Evolutionary conservation across 1,140 invertebrate genomes (phyloP), one percentile per base, ranked within the genome.

Genomic region (Brachionus calyciflorus): DNA sequence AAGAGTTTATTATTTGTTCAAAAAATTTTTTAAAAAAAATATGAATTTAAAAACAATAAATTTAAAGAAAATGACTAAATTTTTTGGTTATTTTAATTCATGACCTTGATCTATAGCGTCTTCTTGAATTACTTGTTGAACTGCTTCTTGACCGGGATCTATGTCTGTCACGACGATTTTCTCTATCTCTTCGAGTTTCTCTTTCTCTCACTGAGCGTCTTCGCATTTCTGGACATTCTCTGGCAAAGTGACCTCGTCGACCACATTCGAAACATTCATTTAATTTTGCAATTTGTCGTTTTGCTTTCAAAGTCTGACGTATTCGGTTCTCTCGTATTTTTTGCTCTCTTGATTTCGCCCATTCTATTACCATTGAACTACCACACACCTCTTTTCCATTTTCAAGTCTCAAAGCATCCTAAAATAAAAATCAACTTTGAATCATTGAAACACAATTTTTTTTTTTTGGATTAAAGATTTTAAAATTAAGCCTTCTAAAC

Each of bases 181-280:
- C 44, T 30, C 69, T 48, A 3, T 53, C 28, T 48, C 21, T 55
- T 68, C 76, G 19, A 17, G 49, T 37, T 21, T 33, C 53, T n/a
- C 55, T 37, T 17, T 70, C 53, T 26, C 70, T 75, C 17, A 24
- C 33, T 2, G 37, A 37, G 9, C 51, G 41, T 14, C 46, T 21
- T n/a, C 41, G 46, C 17, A 12, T 51, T 10, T 73, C 33, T 51
- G 46, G 77, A 53, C 92, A 93, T 82, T 93, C 91, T 76, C 91
- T 86, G 55, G 91, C 91, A 84, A 92, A 93, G 81, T 93, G 92
- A 3, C 92, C 92, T 55, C 91, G 87, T 79, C 92, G 91, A 17
- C 92, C 91, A 84, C 92, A 93, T 80, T 93, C 92, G 82, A 93
- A 93, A 83, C 92, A 93, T 17, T 73, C 69, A 14, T 28, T 17